Base-by-base conservation (phyloP, 2,888 invertebrate genomes). In the Hydrotaea diabolus region DNA sequence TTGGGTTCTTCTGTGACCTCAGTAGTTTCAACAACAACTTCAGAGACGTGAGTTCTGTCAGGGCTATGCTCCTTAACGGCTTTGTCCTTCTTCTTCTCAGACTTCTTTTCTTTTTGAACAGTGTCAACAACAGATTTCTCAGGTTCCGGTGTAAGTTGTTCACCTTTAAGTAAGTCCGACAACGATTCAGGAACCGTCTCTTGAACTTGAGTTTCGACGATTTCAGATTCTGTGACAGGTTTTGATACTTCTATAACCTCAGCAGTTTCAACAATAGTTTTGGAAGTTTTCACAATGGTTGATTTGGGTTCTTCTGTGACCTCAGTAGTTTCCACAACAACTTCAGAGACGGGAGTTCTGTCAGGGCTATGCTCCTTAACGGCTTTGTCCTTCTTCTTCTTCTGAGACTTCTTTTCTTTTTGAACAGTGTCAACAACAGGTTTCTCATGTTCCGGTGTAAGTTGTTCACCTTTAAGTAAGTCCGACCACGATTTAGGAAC, bases 91-190 rank as follows among this genome's bases (percentile, higher is more conserved):
- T n/a, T n/a, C 39, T 39, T 39, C 39, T 39, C 7, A 39, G 39
- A 39, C 13, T 8, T 39, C 4, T 3, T 39, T 39, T 39, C 39
- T 13, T 39, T 39, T 13, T 39, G 39, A 9, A 39, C 39, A 11
- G 13, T 0, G 2, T 13, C 39, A 2, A 11, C 9, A 8, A 8
- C 9, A 9, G 39, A 11, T 39, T 39, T 39, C 39, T 39, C 39
- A 49, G 49, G 49, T 49, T 49, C 49, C n/a, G 49, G 49, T n/a
- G 49, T 49, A n/a, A 26, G 2, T 26, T 23, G 9, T 43, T 82
- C 80, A 59, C 80, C 82, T 19, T 75, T 71, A 0, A 85, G 62
- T 69, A 82, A 59, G 21, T 85, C 85, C n/a, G 77, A 77, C 85
- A 80, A 82, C 3, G 80, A 83, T 46, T 77, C 83, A 11, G 17